phyloP scores from a whole-genome alignment of 1,140 invertebrate genomes.

The Drosophila nigromelanica region DNA sequence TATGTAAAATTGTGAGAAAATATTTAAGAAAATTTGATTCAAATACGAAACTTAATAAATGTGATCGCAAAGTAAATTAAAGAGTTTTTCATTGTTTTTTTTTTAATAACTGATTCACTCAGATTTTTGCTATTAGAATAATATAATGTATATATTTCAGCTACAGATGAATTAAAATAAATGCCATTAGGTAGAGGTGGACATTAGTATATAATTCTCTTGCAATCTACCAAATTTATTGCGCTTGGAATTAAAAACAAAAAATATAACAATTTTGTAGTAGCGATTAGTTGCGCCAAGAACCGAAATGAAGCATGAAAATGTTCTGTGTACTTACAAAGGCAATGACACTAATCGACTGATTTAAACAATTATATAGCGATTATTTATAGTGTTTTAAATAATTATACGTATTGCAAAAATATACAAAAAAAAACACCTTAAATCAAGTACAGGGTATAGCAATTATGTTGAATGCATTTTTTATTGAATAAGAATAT shows the following conservation, averaged over 20 bases:
- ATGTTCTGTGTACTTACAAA: constrained; percentile 16
- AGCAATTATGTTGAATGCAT: too few relatives aligned
- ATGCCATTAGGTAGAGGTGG: too few relatives aligned
- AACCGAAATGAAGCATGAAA: constrained; percentile 74
- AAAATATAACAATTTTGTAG: constrained; percentile 15
- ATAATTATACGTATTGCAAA: constrained; percentile 13
- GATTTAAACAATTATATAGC: constrained; percentile 56
- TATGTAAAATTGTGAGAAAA: constrained; percentile 78
- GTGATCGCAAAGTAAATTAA: constrained; percentile 72
- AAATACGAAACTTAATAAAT: constrained; percentile 83
- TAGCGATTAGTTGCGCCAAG: constrained; percentile 60
- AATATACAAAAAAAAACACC: not conserved
- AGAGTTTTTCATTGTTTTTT: not conserved
- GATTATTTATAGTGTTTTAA: constrained; percentile 50
- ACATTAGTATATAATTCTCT: not conserved
- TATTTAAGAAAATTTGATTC: constrained; percentile 80
- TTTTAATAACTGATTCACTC: too few relatives aligned
- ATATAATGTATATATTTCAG: too few relatives aligned
- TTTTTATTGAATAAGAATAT: not conserved
- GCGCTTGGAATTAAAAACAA: not conserved
- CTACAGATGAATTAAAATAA: not conserved
- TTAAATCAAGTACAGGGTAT: too few relatives aligned
- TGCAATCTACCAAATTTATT: constrained; percentile 12
- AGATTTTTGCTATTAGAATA: too few relatives aligned
- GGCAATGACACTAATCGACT: constrained; percentile 23